Percentiles rank a stretch among this genome's conserved stretches.
Evolutionary conservation across 2,113 vertebrate species (phyloP).

Genomic region (Cisticola juncidis): DNA sequence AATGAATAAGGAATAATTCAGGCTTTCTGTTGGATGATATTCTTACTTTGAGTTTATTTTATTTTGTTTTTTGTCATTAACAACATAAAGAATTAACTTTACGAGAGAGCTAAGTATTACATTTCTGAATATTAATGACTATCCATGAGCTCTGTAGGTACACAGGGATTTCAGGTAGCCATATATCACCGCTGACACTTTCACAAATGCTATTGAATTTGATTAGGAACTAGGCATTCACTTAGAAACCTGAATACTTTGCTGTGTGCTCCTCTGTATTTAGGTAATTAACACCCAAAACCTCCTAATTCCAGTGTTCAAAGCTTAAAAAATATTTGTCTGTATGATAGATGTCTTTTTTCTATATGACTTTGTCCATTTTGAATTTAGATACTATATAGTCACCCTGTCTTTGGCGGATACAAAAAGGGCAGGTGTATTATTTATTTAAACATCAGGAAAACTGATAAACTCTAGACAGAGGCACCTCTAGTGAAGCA

Average conservation of each 20-base stretch:
- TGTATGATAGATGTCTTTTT: not conserved
- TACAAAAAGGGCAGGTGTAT: not conserved
- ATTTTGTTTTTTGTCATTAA: not conserved
- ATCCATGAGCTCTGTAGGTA: accelerated
- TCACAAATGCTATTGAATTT: not conserved
- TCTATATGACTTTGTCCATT: not conserved
- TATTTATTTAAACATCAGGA: not conserved
- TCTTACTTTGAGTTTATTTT: not conserved
- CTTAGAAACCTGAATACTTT: not conserved
- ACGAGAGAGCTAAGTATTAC: not conserved
- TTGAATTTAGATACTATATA: not conserved
- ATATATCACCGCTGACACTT: not conserved
- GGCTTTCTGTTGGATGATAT: not conserved
- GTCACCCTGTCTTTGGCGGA: not conserved
- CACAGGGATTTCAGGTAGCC: not conserved
- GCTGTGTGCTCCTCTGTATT: not conserved
- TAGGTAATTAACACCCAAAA: not conserved
- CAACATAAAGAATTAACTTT: not conserved
- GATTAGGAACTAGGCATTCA: not conserved
- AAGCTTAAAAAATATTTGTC: not conserved
- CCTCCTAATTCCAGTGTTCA: not conserved
- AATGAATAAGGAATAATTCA: not conserved
- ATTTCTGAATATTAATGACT: not conserved
- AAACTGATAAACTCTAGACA: not conserved
- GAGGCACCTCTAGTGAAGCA: not conserved